Evolutionary conservation across 2,888 invertebrate genomes (phyloP).

Genomic region (Ophion obscuratus): DNA sequence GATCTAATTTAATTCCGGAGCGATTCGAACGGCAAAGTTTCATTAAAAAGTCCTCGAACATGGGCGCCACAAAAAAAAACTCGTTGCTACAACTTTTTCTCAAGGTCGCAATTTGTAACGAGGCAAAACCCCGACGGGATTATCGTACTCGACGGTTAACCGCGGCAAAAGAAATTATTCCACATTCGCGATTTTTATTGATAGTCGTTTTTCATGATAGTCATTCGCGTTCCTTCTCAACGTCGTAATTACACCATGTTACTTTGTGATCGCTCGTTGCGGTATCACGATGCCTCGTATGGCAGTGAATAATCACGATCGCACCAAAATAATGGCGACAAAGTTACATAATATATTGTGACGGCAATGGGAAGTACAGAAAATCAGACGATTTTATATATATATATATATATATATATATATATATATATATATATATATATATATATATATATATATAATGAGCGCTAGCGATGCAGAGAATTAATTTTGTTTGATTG

Average conservation of each 20-base stretch:
- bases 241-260: neutral
- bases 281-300: neutral
- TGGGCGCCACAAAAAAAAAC: constrained; percentile 8
- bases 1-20: constrained; percentile 14
- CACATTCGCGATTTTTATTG: neutral
- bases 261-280: neutral
- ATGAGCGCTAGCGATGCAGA: no score
- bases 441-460: no score
- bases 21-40: constrained; percentile 23
- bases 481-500: no score
- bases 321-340: neutral
- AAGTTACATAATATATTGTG: neutral
- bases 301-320: neutral
- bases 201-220: neutral
- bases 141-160: constrained; percentile 1
- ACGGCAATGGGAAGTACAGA: neutral
- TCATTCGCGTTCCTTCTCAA: neutral
- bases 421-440: no score
- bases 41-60: constrained; percentile 4
- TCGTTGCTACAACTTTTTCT: constrained; percentile 17
- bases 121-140: neutral
- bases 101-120: constrained; percentile 11
- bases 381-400: neutral
- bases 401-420: no score
- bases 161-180: neutral